Evolutionary conservation across 2,113 vertebrate species (phyloP), one percentile per base, ranked within the genome.

Genomic region (Sinocyclocheilus anophthalmus): DNA sequence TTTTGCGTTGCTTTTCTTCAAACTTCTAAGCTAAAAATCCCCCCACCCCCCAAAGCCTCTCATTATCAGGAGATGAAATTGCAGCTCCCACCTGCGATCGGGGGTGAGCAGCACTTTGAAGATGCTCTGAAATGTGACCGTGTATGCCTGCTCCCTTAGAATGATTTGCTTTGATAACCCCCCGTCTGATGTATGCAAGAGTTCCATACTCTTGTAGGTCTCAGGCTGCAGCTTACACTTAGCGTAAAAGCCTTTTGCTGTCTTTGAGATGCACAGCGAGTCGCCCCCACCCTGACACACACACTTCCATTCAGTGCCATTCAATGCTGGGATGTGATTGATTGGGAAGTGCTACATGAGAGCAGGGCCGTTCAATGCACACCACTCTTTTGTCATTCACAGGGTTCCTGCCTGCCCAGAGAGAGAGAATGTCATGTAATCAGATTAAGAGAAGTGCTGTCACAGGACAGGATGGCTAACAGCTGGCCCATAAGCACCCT

Each of bases 211-310:
- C 18, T 33, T 86, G 42, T 91, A 90, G 90, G 90, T 73, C 42
- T 83, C 42, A 26, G 92, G 90, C 91, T 89, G 85, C 92, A 91
- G 91, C 91, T 75, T 72, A 80, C 75, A 76, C 90, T 93, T 89
- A 92, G 87, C 89, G 89, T 93, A 93, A 93, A 94, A 92, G 92
- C 91, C 88, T 93, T 95, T 92, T 22, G 59, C 90, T 94, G 91
- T 93, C 89, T 92, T 90, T 88, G 86, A 93, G 88, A 89, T 83
- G 83, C 79, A 65, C 73, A 76, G 84, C 81, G 88, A 89, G 85
- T 88, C 24, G 57, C 4, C 18, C 87, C 75, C 73, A 16, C 39
- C 26, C 55, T 59, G 42, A 18, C 84, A 81, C 42, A 67, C 82
- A 26, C 78, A 37, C 70, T 30, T 85, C 53, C 45, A 76, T 39